Evolutionary conservation across 1,140 invertebrate genomes (phyloP), one percentile per base, ranked within the genome.

Genomic region (Drosophila erecta): DNA sequence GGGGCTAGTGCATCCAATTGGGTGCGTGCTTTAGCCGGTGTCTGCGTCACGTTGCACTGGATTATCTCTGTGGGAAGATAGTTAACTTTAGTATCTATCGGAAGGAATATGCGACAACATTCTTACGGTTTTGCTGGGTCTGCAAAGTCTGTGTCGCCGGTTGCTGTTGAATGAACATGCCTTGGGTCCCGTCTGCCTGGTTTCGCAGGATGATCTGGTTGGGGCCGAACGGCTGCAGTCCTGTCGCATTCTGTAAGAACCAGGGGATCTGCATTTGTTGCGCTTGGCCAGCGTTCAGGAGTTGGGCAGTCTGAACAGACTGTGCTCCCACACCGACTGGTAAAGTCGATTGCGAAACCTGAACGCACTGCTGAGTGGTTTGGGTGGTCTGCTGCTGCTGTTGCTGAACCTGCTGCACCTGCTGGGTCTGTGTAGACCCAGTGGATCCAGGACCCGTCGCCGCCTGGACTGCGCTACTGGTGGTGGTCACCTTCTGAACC

Each of bases 111-210:
- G 30, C 0, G 2, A 14, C 3, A 5, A 38, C 10, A n/a, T 6
- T 50, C 90, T 90, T 87, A 92, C 92, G 91, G 70, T 92, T 91
- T 50, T 84, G 90, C 41, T 90, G 90, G 5, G 90, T 75, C 37
- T 92, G 92, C 11, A 91, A 54, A 22, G 90, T 87, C 55, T 87
- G 84, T 51, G 92, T 92, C 49, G 92, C 70, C 0, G 96, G 95
- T 87, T 95, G 96, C 89, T 97, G 96, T 83, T 97, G 96, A 94
- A 98, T 97, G 77, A 97, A 97, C 96, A 98, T 97, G 50, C 94
- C 93, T 30, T 80, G 81, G 4, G 93, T 93, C 14, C 95, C 94
- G 90, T 97, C 96, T 11, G 95, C 95, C 79, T 97, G 96, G 3
- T 95, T 94, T 8, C 96, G 95, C 59, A 97, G 92, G 73, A 98